These are phyloP conservation scores for Drosophila aldrichi DNA, from an alignment of 2,888 invertebrate species.

Conservation along the genomic window DNA sequence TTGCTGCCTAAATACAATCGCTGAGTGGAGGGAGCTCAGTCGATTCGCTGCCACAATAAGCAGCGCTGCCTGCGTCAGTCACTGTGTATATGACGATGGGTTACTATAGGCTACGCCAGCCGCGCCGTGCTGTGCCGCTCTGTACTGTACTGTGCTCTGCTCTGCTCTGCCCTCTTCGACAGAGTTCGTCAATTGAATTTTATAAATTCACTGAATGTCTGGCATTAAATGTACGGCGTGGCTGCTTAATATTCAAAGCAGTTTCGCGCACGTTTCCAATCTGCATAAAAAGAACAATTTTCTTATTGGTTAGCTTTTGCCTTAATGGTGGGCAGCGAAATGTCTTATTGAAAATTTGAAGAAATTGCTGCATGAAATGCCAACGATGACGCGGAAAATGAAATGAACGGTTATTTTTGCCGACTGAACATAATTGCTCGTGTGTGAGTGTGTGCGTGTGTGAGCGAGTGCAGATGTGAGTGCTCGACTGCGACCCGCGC, in stretches of 20 bases:
- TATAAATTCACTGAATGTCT: constrained; percentile 33
- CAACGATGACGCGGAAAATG: constrained; percentile 41
- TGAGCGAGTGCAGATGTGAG: constrained; percentile 1
- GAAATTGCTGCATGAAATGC: constrained; percentile 43
- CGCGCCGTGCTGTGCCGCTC: not conserved
- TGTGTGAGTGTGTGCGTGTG: constrained; percentile 12
- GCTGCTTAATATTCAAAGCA: constrained; percentile 66
- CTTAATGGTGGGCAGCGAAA: constrained; percentile 14
- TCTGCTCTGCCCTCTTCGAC: constrained; percentile 17
- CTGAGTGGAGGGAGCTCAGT: constrained; percentile 10
- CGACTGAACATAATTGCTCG: constrained; percentile 39
- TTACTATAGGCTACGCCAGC: not conserved
- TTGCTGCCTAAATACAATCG: constrained; percentile 36
- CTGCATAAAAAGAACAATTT: constrained; percentile 42
- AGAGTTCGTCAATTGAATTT: constrained; percentile 48
- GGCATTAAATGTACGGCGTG: constrained; percentile 15
- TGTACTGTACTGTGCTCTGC: not conserved
- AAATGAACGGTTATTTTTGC: constrained; percentile 68
- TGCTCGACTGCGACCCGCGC: constrained; percentile 19
- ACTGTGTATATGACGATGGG: constrained; percentile 7
- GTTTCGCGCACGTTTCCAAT: constrained; percentile 22
- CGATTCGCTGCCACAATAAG: constrained; percentile 17
- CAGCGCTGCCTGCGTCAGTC: constrained; percentile 27
- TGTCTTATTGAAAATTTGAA: constrained; percentile 12
- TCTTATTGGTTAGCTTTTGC: constrained; percentile 6